phyloP scores from a whole-genome alignment of 2,113 vertebrate genomes.

The Platichthys stellatus region DNA sequence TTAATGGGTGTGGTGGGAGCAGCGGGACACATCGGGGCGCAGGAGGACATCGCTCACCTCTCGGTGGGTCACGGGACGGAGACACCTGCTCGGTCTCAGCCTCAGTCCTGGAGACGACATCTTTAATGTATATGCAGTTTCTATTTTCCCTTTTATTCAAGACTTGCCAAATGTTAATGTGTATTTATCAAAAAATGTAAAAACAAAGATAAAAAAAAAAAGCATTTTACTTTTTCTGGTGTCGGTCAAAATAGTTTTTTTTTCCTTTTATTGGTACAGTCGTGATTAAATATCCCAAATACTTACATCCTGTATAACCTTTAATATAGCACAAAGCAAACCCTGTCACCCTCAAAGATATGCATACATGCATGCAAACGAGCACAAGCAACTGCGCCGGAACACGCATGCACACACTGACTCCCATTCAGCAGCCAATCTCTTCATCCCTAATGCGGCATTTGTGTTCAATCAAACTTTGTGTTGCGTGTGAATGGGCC shows the following conservation, averaged over 20 bases:
- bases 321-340: constrained; percentile 35
- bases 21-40: constrained; percentile 64
- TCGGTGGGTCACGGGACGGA: constrained; percentile 40
- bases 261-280: not conserved
- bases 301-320: not conserved
- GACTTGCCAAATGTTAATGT: not conserved
- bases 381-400: constrained; percentile 22
- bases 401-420: constrained; percentile 7
- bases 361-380: constrained; percentile 58
- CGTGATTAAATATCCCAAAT: not conserved
- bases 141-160: not conserved
- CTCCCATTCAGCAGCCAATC: constrained; percentile 37
- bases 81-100: constrained; percentile 15
- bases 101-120: constrained; percentile 10
- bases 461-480: constrained; percentile 81
- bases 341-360: constrained; percentile 48
- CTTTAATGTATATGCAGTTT: not conserved
- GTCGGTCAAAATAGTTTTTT: not conserved
- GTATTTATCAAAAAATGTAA: too few species aligned
- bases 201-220: too few species aligned
- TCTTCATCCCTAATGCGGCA: constrained; percentile 56
- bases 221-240: not conserved
- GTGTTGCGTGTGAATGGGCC: constrained; percentile 76
- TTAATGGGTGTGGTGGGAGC: constrained; percentile 74
- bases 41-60: constrained; percentile 65